Percentiles rank a stretch among this genome's conserved stretches.
phyloP scores from a whole-genome alignment of 2,888 invertebrate genomes.

The Caenorhabditis macrosperma region DNA sequence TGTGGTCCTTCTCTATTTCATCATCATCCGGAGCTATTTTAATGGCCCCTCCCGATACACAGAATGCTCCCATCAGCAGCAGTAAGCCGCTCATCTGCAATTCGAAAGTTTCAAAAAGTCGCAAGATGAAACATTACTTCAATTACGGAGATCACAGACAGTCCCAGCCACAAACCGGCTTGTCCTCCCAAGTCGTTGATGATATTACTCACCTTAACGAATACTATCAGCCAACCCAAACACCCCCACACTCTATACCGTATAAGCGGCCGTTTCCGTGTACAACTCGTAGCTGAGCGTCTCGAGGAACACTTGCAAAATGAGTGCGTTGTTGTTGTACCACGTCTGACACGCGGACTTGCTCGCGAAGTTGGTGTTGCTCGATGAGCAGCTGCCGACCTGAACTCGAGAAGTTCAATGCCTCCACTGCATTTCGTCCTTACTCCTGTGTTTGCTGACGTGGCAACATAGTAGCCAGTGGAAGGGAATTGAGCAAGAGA shows the following conservation, averaged over 20 bases:
- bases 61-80: constrained; percentile 59
- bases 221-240: neutral
- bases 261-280: constrained; percentile 64
- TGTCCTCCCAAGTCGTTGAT: constrained; percentile 81
- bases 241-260: constrained; percentile 32
- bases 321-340: constrained; percentile 77
- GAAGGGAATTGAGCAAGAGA: constrained; percentile 67
- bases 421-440: neutral
- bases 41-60: constrained; percentile 61
- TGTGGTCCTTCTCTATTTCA: constrained; percentile 62
- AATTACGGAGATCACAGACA: constrained; percentile 80
- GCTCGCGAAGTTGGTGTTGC: constrained; percentile 29
- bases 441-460: constrained; percentile 48
- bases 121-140: constrained; percentile 72
- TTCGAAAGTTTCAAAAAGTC: neutral
- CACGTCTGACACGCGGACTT: constrained; percentile 54
- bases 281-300: constrained; percentile 78
- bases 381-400: constrained; percentile 45
- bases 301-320: constrained; percentile 80
- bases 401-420: constrained; percentile 1
- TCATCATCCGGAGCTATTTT: constrained; percentile 60
- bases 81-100: constrained; percentile 60
- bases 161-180: constrained; percentile 81
- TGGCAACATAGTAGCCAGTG: constrained; percentile 61
- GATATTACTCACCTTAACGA: constrained; percentile 78